Conservation (phyloP, 2,113 vertebrate genomes). For the Toxotes chatareus region DNA sequence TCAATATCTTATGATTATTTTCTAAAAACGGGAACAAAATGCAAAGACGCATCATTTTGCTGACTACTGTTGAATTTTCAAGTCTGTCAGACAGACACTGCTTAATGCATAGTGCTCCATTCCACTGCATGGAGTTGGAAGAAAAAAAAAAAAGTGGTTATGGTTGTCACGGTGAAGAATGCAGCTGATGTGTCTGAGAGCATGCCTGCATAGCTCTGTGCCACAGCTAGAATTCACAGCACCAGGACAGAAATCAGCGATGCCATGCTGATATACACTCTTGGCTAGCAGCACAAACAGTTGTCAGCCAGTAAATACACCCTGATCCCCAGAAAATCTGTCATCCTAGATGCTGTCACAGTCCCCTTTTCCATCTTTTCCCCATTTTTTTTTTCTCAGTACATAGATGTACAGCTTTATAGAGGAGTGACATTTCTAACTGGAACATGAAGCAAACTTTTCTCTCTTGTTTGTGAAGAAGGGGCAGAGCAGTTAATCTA, state of each 20-base stretch:
- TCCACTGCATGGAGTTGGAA: conserved; percentile 7
- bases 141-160: neutral
- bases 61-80: conserved; percentile 6
- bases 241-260: conserved; percentile 59
- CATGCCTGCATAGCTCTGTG: conserved; percentile 25
- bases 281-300: conserved; percentile 51
- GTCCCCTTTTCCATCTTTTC: neutral
- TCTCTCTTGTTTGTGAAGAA: neutral
- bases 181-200: conserved; percentile 40
- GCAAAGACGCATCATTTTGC: neutral
- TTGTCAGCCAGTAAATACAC: conserved; percentile 57
- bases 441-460: neutral
- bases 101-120: conserved; percentile 11
- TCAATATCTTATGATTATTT: neutral
- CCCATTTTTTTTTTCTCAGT: neutral
- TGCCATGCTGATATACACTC: conserved; percentile 57
- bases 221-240: conserved; percentile 47
- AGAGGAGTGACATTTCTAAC: neutral
- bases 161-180: conserved; percentile 66
- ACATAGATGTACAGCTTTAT: neutral
- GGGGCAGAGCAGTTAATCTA: neutral
- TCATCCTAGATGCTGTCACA: conserved; percentile 36
- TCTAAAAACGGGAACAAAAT: neutral
- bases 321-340: conserved; percentile 66
- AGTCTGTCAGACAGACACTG: conserved; percentile 9